Conservation (phyloP, 2,797 vertebrate species). For the Anomalospiza imberbis region DNA sequence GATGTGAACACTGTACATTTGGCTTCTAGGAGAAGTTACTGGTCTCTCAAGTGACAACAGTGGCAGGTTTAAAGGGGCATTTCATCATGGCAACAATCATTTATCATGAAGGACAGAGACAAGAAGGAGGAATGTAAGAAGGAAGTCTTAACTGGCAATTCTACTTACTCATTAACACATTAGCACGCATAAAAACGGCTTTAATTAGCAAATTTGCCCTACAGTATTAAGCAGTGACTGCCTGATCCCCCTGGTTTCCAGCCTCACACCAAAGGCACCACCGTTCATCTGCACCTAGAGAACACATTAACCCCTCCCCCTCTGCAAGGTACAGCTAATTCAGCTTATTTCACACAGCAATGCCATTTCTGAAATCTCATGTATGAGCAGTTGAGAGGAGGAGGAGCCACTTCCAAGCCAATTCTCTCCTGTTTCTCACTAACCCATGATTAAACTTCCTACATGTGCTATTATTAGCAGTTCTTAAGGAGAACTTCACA, state of each 20-base stretch:
- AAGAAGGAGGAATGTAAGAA: background rate
- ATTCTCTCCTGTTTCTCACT: background rate
- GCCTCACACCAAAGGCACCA: background rate
- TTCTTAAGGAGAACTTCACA: background rate
- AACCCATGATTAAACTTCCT: background rate
- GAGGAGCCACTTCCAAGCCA: background rate
- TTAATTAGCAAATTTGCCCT: background rate
- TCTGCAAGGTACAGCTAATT: background rate
- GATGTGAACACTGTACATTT: background rate
- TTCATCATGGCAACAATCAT: background rate
- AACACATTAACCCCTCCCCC: background rate
- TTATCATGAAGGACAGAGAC: background rate
- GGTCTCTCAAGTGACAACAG: background rate
- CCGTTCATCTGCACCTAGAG: background rate
- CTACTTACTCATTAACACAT: background rate
- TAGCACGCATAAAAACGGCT: background rate
- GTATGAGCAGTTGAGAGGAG: background rate
- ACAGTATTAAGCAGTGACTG: background rate
- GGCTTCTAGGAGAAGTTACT: background rate
- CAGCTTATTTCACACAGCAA: background rate
- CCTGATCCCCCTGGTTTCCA: background rate
- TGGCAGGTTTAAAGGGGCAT: background rate
- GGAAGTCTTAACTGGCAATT: background rate
- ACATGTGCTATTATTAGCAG: background rate
- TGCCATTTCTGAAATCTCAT: background rate